Evolutionary conservation across 2,113 vertebrate genomes (phyloP), one percentile per base, ranked within the genome.

Genomic region (Alexandromys fortis): DNA sequence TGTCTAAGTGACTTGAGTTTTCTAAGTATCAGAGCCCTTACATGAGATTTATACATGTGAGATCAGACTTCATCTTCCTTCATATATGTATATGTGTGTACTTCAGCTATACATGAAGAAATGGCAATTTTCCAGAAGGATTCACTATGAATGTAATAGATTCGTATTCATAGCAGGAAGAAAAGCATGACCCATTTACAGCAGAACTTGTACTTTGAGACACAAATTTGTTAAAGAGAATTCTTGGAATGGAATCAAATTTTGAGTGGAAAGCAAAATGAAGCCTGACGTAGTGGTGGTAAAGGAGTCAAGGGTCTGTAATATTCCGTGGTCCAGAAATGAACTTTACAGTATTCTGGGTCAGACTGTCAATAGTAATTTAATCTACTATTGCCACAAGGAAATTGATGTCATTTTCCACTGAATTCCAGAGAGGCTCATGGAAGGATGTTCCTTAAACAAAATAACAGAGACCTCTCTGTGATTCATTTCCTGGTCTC

Each of bases 391-490:
- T 86, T 97, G 93, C 89, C 79, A 79, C 87, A 61, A 97, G 70
- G 92, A 96, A 97, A 98, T 92, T 75, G 82, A 95, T 97, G 77
- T 81, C 94, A 16, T 86, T 98, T 98, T 98, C 96, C 94, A 97
- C 68, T 68, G 65, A 94, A 89, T 96, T 97, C 92, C 88, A 16
- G 0, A 0, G 89, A 86, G 82, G 68, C 86, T 98, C 97, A 89
- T 93, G 96, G 92, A 94, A 97, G 91, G 94, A 90, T 11, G 1
- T 92, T 52, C 89, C 94, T 97, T 93, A 97, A 98, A 97, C 61
- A 98, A 94, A 98, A 86, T 96, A 95, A 78, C 24, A 96, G 91
- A 92, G 92, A 78, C 68, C 28, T 94, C 96, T 96, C 8, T 47
- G 49, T 94, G 87, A 92, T 92, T 96, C 92, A 92, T 96, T 95